Conservation (phyloP, 2,797 vertebrate species). For the Pangasius macronema region DNA sequence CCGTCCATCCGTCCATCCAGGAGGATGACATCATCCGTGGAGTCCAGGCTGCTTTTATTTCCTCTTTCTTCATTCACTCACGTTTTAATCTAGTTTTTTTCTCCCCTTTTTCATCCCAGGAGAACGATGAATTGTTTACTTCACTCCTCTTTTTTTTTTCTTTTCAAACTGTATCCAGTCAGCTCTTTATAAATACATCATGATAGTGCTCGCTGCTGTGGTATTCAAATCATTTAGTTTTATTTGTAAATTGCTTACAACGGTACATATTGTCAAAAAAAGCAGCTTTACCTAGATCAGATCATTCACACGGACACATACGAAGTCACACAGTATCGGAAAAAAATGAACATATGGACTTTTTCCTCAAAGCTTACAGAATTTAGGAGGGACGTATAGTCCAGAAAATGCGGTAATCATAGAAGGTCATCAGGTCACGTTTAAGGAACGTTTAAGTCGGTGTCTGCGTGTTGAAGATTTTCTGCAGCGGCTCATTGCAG, state of each 20-base stretch:
- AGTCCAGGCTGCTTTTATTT: not conserved
- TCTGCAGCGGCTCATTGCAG: not conserved
- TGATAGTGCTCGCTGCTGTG: not conserved
- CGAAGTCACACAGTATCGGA: too few species aligned
- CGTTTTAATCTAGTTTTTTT: not conserved
- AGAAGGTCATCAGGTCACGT: not conserved
- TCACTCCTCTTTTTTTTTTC: not conserved
- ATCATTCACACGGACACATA: not conserved
- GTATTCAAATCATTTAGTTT: not conserved
- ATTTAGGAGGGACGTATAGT: not conserved
- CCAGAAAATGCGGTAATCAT: not conserved
- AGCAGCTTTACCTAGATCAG: not conserved
- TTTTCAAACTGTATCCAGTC: not conserved
- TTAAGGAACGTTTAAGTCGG: not conserved
- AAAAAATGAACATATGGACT: not conserved
- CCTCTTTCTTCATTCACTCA: not conserved
- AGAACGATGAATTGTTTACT: not conserved
- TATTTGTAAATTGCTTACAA: not conserved
- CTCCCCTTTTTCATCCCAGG: not conserved
- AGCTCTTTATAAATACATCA: not conserved
- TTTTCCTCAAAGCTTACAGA: not conserved
- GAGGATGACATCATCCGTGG: conserved; percentile 1
- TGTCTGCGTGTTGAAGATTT: not conserved
- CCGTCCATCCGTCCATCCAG: not conserved
- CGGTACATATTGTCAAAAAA: not conserved